phyloP scores from a whole-genome alignment of 1,140 invertebrate species.

The Cotesia typhae region DNA sequence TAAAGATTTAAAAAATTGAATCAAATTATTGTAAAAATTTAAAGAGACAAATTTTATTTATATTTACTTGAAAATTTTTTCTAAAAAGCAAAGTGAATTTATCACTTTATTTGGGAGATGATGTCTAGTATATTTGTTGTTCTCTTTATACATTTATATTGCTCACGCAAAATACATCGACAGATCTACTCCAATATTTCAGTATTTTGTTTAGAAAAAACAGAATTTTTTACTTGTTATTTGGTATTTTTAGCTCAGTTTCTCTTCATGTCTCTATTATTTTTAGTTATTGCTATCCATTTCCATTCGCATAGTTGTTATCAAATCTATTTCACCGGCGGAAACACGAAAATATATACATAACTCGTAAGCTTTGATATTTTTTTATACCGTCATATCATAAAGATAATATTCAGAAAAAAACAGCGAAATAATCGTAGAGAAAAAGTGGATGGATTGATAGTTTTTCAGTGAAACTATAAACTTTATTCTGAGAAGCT shows the following conservation, averaged over 20 bases:
- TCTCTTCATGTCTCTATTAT: not conserved
- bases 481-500: slow-evolving; percentile 21
- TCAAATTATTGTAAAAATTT: not conserved
- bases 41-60: not conserved
- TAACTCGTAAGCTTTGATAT: not conserved
- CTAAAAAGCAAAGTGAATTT: not conserved
- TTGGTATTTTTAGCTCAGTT: not conserved
- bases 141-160: not conserved
- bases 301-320: slow-evolving; percentile 4
- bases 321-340: not conserved
- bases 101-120: not conserved
- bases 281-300: not conserved
- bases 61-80: not conserved
- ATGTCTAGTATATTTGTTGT: not conserved
- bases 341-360: not conserved
- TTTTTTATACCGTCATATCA: not conserved
- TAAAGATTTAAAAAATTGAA: too few species aligned
- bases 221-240: not conserved
- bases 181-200: slow-evolving; percentile 2
- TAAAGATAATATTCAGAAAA: not conserved
- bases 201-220: not conserved
- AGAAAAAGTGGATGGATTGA: not conserved
- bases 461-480: slow-evolving; percentile 7
- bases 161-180: not conserved
- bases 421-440: not conserved